phyloP scores from a whole-genome alignment of 2,113 vertebrate genomes.

The Haemorhous mexicanus region DNA sequence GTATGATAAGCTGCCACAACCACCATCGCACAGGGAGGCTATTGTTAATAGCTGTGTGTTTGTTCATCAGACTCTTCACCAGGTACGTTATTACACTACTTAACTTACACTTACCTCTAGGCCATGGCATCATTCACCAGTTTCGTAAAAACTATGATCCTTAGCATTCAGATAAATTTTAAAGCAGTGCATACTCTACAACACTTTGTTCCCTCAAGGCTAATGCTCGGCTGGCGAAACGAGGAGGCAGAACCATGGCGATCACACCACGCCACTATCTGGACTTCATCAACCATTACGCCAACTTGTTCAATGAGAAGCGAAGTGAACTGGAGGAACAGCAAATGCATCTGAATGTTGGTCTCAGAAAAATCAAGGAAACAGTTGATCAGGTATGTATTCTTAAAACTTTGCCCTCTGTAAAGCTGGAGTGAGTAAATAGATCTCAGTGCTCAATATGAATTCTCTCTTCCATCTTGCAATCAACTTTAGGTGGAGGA shows the following conservation, averaged over 20 bases:
- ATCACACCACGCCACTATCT: conserved; percentile 98
- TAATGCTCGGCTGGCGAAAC: conserved; percentile 92
- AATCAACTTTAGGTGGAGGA: conserved; percentile 85
- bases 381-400: conserved; percentile 90
- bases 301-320: conserved; percentile 97
- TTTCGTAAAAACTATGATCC: background rate
- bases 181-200: background rate
- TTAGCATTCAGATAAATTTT: background rate
- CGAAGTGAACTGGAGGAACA: conserved; percentile 97
- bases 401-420: background rate
- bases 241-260: conserved; percentile 95
- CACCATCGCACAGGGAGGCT: conserved; percentile 90
- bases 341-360: conserved; percentile 98
- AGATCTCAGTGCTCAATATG: background rate
- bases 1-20: conserved; percentile 93
- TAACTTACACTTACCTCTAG: background rate
- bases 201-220: conserved; percentile 74
- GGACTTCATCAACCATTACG: conserved; percentile 99
- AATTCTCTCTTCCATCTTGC: background rate
- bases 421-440: background rate
- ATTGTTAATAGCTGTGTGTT: conserved; percentile 98
- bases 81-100: conserved; percentile 71
- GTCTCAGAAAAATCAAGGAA: conserved; percentile 97
- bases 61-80: conserved; percentile 96
- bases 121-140: background rate